A percentile compares a stretch with the other conserved stretches of the same genome.
These are phyloP conservation scores for Drosophila nigricruria DNA, from an alignment of 2,888 invertebrate species.

Conservation along the genomic window DNA sequence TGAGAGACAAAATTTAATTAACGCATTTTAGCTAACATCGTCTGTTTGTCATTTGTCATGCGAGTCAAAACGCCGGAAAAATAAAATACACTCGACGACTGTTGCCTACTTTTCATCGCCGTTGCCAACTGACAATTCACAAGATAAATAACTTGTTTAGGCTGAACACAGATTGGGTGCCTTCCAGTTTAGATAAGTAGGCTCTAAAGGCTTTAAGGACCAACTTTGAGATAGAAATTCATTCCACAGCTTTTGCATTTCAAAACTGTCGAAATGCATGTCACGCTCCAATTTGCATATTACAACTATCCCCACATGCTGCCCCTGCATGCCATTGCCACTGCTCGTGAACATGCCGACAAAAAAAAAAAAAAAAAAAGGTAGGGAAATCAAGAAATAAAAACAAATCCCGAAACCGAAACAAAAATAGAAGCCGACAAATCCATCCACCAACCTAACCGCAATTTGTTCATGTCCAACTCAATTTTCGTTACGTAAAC, in stretches of 20 bases:
- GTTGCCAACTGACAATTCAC: constrained; percentile 20
- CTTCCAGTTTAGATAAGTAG: constrained; percentile 5
- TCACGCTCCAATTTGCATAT: constrained; percentile 78
- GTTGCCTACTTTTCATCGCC: constrained; percentile 51
- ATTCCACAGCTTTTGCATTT: constrained; percentile 47
- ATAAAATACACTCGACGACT: constrained; percentile 16
- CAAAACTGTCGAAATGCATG: constrained; percentile 72
- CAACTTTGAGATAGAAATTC: constrained; percentile 43
- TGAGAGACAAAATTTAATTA: constrained; percentile 74
- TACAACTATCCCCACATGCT: constrained; percentile 37
- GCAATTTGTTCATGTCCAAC: constrained; percentile 80
- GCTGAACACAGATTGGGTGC: constrained; percentile 15
- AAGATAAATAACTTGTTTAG: constrained; percentile 40
- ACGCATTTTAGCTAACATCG: constrained; percentile 65
- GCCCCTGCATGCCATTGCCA: constrained; percentile 19
- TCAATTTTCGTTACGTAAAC: constrained; percentile 80
- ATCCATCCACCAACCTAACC: constrained; percentile 65
- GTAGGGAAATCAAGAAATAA: constrained; percentile 20
- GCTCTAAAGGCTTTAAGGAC: constrained; percentile 11
- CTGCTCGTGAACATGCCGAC: constrained; percentile 16
- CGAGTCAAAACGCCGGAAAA: constrained; percentile 24
- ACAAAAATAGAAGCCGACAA: constrained; percentile 46
- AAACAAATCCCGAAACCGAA: constrained; percentile 38
- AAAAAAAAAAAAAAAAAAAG: constrained; percentile 14
- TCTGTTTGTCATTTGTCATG: constrained; percentile 63